These are phyloP conservation scores for Drosophila mayri DNA, from an alignment of 1,140 invertebrate species.

Conservation along the genomic window DNA sequence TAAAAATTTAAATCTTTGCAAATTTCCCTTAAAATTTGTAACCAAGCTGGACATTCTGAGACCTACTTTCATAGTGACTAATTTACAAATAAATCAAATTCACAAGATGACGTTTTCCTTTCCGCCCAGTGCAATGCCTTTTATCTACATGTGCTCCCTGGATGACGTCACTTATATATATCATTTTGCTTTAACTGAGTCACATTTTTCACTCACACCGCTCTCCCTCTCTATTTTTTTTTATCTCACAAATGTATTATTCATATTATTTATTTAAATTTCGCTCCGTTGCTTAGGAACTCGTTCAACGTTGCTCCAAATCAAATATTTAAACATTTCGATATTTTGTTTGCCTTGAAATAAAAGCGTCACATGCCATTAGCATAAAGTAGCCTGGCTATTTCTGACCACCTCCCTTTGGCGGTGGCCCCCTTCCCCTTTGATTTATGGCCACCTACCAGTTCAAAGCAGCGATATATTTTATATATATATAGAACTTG, in stretches of 20 bases:
- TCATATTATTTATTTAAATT: conserved; percentile 58
- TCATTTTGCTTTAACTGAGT: conserved; percentile 33
- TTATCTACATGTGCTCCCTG: conserved; percentile 44
- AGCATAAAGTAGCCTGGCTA: conserved; percentile 75
- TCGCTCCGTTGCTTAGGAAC: conserved; percentile 29
- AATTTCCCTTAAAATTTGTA: not conserved
- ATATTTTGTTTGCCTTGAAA: conserved; percentile 59
- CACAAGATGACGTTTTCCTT: not conserved
- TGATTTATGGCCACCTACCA: conserved; percentile 47
- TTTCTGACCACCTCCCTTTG: conserved; percentile 37
- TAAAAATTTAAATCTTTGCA: no score
- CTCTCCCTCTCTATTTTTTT: not conserved
- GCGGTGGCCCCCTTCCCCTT: not conserved
- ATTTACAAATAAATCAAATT: not conserved
- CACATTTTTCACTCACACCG: conserved; percentile 26
- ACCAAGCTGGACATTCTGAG: not conserved
- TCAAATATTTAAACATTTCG: conserved; percentile 42
- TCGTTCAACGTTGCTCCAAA: conserved; percentile 35
- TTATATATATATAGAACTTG: conserved; percentile 32
- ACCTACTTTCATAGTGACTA: not conserved
- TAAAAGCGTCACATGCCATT: conserved; percentile 69
- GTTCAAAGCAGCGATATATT: conserved; percentile 41
- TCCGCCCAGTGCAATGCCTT: conserved; percentile 7
- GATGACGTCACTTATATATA: conserved; percentile 65
- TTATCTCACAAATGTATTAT: conserved; percentile 60